Base-by-base conservation (phyloP, 2,888 invertebrate genomes). In the Tiphia femorata region DNA sequence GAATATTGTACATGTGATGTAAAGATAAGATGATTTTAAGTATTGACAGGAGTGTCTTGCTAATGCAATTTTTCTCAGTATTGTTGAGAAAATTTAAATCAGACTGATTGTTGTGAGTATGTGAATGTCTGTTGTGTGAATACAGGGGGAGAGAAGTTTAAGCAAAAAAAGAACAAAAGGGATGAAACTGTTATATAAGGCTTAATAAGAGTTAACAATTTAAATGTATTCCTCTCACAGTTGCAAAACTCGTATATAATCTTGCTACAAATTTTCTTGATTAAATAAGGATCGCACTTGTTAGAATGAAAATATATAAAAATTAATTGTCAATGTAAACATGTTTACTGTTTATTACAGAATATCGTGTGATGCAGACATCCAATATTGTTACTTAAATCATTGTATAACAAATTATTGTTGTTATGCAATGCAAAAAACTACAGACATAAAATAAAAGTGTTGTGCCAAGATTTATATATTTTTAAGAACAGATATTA, bases 1-100 rank as follows among this genome's bases (percentile, higher is more conserved):
- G 58, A 70, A 61, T 49, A 65, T 65, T 70, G 58, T 65, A 71
- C 68, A 68, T 71, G 72, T 71, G 65, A 71, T 68, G 68, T 71
- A 70, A 71, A 58, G 50, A 61, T 71, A 71, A 71, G 72, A 55
- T 62, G 70, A 67, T 68, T 52, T 65, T 65, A 71, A 67, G 49
- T 62, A 64, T 62, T 42, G 46, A 57, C 54, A 55, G 58, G 51
- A 49, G 59, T 48, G 44, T 58, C 52, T 56, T 57, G 55, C 67
- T 61, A 58, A 51, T 43, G 53, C 59, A 58, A 17, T 59, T 53
- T 62, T 50, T 67, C 51, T 48, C 43, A 41, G 38, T 21, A 46
- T 51, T 51, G 57, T 19, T 47, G 58, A 42, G 47, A 37, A 52
- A 43, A 12, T 38, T 42, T 41, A 43, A 19, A 30, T 49, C 60